phyloP scores from a whole-genome alignment of 2,888 invertebrate species.

The Monoplex corrugatus region DNA sequence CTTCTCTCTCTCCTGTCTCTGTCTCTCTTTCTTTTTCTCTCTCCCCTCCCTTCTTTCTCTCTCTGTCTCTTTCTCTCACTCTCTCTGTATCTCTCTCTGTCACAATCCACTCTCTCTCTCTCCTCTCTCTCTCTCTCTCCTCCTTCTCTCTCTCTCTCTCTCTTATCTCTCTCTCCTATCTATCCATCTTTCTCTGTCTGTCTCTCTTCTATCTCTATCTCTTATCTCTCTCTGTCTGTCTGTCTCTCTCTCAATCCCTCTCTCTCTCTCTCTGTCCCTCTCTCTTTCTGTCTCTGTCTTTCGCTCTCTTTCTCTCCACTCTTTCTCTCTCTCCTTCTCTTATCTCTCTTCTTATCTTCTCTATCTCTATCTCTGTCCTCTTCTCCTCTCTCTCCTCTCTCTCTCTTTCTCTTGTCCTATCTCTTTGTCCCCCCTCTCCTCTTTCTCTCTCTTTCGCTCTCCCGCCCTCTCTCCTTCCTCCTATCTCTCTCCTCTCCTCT shows the following conservation, averaged over 20 bases:
- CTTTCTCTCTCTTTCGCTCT: neutral
- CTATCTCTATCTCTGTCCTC: neutral
- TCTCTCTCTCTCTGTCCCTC: constrained; percentile 19
- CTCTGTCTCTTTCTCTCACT: neutral
- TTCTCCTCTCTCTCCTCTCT: neutral
- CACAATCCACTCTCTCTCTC: neutral
- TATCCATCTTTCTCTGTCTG: neutral
- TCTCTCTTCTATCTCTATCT: no score
- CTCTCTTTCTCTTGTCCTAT: neutral
- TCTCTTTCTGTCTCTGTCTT: neutral
- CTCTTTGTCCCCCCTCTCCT: neutral
- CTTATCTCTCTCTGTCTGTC: no score
- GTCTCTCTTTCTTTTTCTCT: no score
- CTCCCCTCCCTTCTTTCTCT: neutral
- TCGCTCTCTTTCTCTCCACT: no score
- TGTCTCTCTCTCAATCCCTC: no score
- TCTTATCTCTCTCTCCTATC: neutral
- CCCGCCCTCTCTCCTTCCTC: neutral
- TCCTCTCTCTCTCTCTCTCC: no score
- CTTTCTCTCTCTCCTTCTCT: neutral
- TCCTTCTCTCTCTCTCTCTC: neutral
- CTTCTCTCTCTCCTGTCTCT: neutral
- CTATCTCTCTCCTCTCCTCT: constrained; percentile 6
- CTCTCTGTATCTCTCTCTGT: neutral
- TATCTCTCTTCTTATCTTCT: neutral